These are phyloP conservation scores for Cardiocondyla obscurior DNA, from an alignment of 1,140 invertebrate genomes.

Conservation along the genomic window DNA sequence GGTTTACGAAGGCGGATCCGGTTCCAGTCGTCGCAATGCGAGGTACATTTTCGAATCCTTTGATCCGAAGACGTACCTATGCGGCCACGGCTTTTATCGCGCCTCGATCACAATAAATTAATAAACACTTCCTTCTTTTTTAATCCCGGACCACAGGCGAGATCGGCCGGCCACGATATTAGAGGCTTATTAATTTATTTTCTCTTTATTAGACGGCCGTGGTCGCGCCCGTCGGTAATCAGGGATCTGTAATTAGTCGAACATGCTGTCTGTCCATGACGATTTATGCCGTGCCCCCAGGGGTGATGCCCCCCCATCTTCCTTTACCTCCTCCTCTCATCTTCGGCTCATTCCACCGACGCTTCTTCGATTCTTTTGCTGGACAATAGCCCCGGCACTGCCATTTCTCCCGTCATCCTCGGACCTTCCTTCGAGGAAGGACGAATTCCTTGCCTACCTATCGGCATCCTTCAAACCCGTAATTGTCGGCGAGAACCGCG, in stretches of 20 bases:
- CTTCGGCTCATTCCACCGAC: constrained; percentile 52
- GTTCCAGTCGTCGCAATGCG: constrained; percentile 38
- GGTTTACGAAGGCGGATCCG: constrained; percentile 45
- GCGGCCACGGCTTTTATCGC: constrained; percentile 65
- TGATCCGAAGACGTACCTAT: constrained; percentile 48
- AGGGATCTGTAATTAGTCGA: constrained; percentile 82
- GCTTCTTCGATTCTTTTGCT: constrained; percentile 58
- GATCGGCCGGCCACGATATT: constrained; percentile 75
- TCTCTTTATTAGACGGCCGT: constrained; percentile 76
- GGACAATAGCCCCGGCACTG: constrained; percentile 28
- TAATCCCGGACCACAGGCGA: constrained; percentile 55
- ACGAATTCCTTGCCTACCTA: constrained; percentile 64
- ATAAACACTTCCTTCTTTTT: constrained; percentile 73
- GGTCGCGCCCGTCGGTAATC: constrained; percentile 80
- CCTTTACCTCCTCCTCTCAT: constrained; percentile 11
- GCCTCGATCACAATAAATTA: constrained; percentile 76
- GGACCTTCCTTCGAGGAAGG: constrained; percentile 60
- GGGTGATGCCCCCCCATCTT: constrained; percentile 63
- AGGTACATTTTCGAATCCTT: constrained; percentile 65
- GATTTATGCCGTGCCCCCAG: constrained; percentile 78
- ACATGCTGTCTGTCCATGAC: constrained; percentile 80
- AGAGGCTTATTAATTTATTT: constrained; percentile 82
- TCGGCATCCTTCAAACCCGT: constrained; percentile 60
- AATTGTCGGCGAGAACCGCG: constrained; percentile 62
- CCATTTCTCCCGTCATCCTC: constrained; percentile 44